Percentiles rank a stretch among this genome's conserved stretches.
These are phyloP conservation scores for Pseudorectes ferrugineus DNA, from an alignment of 2,113 vertebrate species.

Conservation along the genomic window DNA sequence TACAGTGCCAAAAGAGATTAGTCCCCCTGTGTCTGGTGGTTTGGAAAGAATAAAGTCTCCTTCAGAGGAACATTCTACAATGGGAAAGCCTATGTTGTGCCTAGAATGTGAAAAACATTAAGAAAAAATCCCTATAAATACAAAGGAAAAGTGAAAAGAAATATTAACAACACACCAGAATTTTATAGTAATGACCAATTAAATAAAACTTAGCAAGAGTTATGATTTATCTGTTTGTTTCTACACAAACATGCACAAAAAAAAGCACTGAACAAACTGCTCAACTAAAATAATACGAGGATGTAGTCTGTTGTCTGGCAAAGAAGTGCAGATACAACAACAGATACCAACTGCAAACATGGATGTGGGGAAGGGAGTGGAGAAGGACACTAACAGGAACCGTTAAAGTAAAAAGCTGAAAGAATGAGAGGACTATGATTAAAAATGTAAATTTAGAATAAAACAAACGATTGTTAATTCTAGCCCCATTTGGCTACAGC, in stretches of 20 bases:
- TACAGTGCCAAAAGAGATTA: slow-evolving; percentile 81
- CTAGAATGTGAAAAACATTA: slow-evolving; percentile 62
- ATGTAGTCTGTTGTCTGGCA: not conserved
- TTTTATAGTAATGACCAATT: not conserved
- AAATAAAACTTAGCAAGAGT: not conserved
- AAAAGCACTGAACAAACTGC: not conserved
- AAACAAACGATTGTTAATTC: not conserved
- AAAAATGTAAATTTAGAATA: not conserved
- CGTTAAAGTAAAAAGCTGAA: not conserved
- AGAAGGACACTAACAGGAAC: not conserved
- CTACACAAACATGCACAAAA: not conserved
- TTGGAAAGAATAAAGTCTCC: slow-evolving; percentile 82
- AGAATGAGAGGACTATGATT: not conserved
- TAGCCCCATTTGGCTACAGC: not conserved
- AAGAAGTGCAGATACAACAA: not conserved
- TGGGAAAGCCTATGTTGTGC: slow-evolving; percentile 85
- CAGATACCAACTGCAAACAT: not conserved
- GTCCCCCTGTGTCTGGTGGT: slow-evolving; percentile 75
- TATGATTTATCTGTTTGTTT: not conserved
- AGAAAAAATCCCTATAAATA: not conserved
- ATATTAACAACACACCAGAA: not conserved
- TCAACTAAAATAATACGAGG: not conserved
- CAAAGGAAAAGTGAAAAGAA: not conserved
- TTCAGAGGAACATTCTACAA: slow-evolving; percentile 79
- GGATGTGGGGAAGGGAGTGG: not conserved